A percentile compares a stretch with the other conserved stretches of the same genome.
These are phyloP conservation scores for Acridotheres tristis DNA, from an alignment of 2,797 vertebrate genomes.

Conservation along the genomic window DNA sequence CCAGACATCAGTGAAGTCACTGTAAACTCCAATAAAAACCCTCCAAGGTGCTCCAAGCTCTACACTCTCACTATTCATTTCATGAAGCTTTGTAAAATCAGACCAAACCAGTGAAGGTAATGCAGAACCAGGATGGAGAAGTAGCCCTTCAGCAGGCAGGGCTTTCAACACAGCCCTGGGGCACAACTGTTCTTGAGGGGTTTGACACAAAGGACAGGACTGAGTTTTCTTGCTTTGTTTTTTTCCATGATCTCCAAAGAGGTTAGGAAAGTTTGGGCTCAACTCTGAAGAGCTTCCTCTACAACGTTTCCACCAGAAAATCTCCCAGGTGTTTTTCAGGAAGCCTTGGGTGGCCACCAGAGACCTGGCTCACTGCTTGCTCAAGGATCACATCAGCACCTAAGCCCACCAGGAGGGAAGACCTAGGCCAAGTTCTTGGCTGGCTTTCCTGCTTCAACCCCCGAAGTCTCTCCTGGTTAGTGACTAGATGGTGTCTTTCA, in stretches of 20 bases:
- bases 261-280: neutral
- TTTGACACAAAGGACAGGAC: neutral
- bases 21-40: neutral
- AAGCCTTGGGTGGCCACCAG: neutral
- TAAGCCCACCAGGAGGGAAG: neutral
- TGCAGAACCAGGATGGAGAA: neutral
- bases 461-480: neutral
- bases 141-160: neutral
- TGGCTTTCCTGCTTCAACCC: neutral
- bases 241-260: neutral
- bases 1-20: neutral
- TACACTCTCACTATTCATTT: neutral
- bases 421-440: neutral
- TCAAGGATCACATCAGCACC: neutral
- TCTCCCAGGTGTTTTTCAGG: neutral
- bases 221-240: neutral
- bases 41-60: neutral
- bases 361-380: neutral
- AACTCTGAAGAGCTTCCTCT: neutral
- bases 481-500: neutral
- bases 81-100: neutral
- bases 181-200: neutral
- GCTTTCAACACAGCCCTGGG: neutral
- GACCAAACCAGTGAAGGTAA: neutral
- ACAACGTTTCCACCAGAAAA: neutral